Conservation (phyloP, 2,888 invertebrate genomes). For the Lasiommata megera region DNA sequence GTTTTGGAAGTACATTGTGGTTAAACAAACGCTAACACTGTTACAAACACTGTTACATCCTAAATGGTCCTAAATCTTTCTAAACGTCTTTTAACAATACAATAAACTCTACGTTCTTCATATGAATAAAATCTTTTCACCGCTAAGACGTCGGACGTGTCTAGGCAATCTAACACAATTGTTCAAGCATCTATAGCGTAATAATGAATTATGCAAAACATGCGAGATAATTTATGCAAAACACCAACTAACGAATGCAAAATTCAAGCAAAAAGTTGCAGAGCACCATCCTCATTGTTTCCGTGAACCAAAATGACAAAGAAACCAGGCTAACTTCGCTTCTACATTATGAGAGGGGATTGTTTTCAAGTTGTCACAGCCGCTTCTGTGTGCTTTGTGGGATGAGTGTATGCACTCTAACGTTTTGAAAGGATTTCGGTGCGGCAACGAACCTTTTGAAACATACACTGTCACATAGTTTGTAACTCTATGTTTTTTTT, state of each 20-base stretch:
- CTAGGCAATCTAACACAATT: not conserved
- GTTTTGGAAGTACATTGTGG: no score
- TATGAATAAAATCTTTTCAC: no score
- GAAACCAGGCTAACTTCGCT: slow-evolving; percentile 1
- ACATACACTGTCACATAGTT: no score
- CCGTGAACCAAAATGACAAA: not conserved
- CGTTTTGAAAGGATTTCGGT: no score
- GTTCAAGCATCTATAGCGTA: not conserved
- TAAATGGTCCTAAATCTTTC: no score
- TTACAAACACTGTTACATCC: no score
- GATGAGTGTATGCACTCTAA: not conserved
- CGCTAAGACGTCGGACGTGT: not conserved
- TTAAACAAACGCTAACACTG: no score
- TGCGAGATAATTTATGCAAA: slow-evolving; percentile 1
- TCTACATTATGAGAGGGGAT: not conserved
- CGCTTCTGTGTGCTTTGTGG: not conserved
- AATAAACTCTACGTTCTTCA: no score
- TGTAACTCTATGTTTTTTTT: no score
- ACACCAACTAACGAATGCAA: not conserved
- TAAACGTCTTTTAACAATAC: no score
- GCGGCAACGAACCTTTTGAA: no score
- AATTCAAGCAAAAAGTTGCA: not conserved
- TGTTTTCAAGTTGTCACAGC: not conserved
- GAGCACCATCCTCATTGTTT: not conserved
- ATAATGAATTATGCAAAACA: not conserved